phyloP scores from a whole-genome alignment of 2,888 invertebrate species.

The Caenorhabditis japonica region DNA sequence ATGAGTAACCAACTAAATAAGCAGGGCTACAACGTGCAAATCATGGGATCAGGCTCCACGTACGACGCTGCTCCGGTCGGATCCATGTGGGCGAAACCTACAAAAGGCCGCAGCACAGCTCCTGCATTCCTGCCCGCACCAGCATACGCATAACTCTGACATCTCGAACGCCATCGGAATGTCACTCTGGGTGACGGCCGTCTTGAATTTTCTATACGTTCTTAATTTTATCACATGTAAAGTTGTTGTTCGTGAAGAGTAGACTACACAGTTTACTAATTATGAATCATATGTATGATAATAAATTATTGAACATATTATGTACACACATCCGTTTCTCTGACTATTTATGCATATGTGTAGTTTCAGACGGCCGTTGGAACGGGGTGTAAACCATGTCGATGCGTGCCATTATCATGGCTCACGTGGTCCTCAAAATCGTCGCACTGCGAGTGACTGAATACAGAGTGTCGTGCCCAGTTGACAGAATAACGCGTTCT shows the following conservation, averaged over 20 bases:
- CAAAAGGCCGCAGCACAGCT: not conserved
- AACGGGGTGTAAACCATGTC: slow-evolving; percentile 35
- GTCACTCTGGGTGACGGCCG: slow-evolving; percentile 43
- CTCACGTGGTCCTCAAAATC: slow-evolving; percentile 44
- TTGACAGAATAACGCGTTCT: slow-evolving; percentile 59
- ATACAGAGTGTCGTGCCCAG: slow-evolving; percentile 63
- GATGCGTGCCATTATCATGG: slow-evolving; percentile 3
- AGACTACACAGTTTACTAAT: no score
- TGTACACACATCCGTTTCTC: no score
- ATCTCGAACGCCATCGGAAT: slow-evolving; percentile 23
- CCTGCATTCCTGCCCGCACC: slow-evolving; percentile 31
- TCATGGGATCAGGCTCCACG: slow-evolving; percentile 47
- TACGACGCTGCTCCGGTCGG: slow-evolving; percentile 58
- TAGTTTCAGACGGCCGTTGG: slow-evolving; percentile 49
- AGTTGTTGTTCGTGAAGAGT: slow-evolving; percentile 44
- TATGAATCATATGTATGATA: not conserved
- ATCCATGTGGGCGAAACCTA: slow-evolving; percentile 34
- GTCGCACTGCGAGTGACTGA: slow-evolving; percentile 47
- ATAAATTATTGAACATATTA: not conserved
- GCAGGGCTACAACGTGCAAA: slow-evolving; percentile 61
- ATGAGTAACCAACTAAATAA: slow-evolving; percentile 1
- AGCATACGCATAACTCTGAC: slow-evolving; percentile 26
- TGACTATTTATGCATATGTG: no score
- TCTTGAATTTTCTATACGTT: slow-evolving; percentile 49
- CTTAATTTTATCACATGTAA: slow-evolving; percentile 52